These are phyloP conservation scores for Sebastes variabilis DNA, from an alignment of 2,797 vertebrate species.

Conservation along the genomic window DNA sequence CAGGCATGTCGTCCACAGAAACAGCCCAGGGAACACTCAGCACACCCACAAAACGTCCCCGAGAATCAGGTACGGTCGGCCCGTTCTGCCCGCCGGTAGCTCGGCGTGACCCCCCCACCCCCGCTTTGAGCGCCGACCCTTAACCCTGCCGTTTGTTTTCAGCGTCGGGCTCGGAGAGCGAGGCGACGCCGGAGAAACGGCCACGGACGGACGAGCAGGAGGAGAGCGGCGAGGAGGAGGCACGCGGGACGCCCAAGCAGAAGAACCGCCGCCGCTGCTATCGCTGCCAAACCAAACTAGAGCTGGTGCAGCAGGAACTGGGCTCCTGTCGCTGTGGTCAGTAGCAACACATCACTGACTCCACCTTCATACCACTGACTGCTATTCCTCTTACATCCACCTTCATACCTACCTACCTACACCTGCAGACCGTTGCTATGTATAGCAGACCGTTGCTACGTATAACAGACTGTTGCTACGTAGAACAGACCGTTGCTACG, in stretches of 20 bases:
- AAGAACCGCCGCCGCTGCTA: conserved; percentile 97
- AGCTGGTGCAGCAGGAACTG: conserved; percentile 96
- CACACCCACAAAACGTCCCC: conserved; percentile 93
- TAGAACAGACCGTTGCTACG: too few species aligned
- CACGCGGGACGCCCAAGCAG: conserved; percentile 89
- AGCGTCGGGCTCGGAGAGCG: conserved; percentile 92
- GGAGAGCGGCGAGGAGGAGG: conserved; percentile 84
- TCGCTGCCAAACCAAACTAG: conserved; percentile 98
- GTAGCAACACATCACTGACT: conserved; percentile 12
- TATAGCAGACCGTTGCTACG: too few species aligned
- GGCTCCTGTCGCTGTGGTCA: conserved; percentile 95
- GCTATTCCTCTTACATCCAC: too few species aligned
- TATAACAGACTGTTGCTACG: too few species aligned
- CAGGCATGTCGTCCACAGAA: conserved; percentile 91
- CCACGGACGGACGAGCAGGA: conserved; percentile 87
- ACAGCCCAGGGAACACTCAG: conserved; percentile 89
- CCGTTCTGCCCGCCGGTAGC: not conserved
- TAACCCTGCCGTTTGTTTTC: not conserved
- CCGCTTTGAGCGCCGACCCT: not conserved
- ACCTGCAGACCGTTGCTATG: too few species aligned
- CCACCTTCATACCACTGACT: not conserved
- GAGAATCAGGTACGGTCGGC: conserved; percentile 86
- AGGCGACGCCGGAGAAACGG: conserved; percentile 93
- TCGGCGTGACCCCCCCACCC: not conserved
- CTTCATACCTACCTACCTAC: too few species aligned